A percentile compares a stretch with the other conserved stretches of the same genome.
These are phyloP conservation scores for Penaeus vannamei DNA, from an alignment of 1,140 invertebrate species.

Conservation along the genomic window DNA sequence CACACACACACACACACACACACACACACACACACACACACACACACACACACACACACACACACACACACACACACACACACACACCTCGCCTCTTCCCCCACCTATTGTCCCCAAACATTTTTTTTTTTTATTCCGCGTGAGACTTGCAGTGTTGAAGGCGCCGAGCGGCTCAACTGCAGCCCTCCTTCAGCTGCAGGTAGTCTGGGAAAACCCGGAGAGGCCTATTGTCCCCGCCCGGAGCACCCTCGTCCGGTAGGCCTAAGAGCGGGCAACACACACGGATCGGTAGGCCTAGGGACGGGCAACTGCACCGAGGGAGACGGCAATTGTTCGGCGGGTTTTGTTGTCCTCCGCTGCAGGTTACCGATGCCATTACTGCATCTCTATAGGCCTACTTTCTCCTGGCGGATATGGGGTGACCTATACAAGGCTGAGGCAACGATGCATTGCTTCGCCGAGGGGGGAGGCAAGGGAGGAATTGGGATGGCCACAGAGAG, in stretches of 20 bases:
- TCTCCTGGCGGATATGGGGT: too few species aligned
- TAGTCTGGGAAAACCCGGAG: constrained; percentile 3
- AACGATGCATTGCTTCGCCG: too few species aligned
- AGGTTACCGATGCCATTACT: too few species aligned
- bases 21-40: too few species aligned
- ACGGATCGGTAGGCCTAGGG: constrained; percentile 28
- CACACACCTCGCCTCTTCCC: neutral
- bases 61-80: too few species aligned
- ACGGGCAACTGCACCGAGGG: constrained; percentile 29
- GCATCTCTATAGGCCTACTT: too few species aligned
- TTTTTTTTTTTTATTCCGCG: constrained; percentile 25
- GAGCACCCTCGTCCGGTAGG: neutral
- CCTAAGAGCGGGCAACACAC: constrained; percentile 21
- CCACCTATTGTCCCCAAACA: constrained; percentile 18
- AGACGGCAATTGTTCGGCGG: constrained; percentile 1
- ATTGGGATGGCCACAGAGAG: too few species aligned
- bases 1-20: too few species aligned
- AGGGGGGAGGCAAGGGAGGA: too few species aligned
- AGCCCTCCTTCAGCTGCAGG: constrained; percentile 18
- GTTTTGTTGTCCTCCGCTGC: neutral
- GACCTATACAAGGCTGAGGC: too few species aligned
- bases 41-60: too few species aligned
- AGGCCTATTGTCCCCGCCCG: neutral
- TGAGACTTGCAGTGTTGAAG: constrained; percentile 36
- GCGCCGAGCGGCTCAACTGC: constrained; percentile 26